These are phyloP conservation scores for Phycodurus eques DNA, from an alignment of 2,113 vertebrate genomes.

Conservation along the genomic window DNA sequence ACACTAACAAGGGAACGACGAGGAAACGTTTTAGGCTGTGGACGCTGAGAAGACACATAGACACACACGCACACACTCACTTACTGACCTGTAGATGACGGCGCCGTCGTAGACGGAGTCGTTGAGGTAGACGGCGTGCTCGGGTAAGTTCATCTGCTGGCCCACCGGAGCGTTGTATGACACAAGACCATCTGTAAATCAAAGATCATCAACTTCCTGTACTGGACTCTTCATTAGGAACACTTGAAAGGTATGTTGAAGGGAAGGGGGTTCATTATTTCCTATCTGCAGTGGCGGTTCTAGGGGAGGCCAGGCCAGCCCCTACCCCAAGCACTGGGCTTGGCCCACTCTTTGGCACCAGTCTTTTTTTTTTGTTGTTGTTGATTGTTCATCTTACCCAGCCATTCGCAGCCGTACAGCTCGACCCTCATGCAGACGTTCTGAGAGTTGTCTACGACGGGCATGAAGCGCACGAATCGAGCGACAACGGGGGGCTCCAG, in stretches of 20 bases:
- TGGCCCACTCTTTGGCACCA: background rate
- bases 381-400: constrained; percentile 74
- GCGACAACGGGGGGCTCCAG: constrained; percentile 92
- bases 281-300: background rate
- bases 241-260: background rate
- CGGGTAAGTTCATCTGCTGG: constrained; percentile 79
- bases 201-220: background rate
- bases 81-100: constrained; percentile 83
- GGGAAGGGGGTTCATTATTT: background rate
- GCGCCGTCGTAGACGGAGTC: constrained; percentile 95
- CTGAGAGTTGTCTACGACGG: constrained; percentile 92
- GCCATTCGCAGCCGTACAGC: constrained; percentile 95
- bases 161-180: constrained; percentile 88
- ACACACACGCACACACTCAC: background rate
- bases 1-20: constrained; percentile 18
- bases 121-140: constrained; percentile 82
- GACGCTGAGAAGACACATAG: background rate
- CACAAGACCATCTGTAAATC: constrained; percentile 84
- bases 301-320: too few relatives aligned
- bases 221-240: background rate
- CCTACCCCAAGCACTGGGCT: too few relatives aligned
- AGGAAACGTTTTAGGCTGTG: background rate
- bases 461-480: constrained; percentile 92
- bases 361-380: background rate
- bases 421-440: constrained; percentile 96